These are phyloP conservation scores for Cryptocheilus praepositus DNA, from an alignment of 2,888 invertebrate species.

Conservation along the genomic window DNA sequence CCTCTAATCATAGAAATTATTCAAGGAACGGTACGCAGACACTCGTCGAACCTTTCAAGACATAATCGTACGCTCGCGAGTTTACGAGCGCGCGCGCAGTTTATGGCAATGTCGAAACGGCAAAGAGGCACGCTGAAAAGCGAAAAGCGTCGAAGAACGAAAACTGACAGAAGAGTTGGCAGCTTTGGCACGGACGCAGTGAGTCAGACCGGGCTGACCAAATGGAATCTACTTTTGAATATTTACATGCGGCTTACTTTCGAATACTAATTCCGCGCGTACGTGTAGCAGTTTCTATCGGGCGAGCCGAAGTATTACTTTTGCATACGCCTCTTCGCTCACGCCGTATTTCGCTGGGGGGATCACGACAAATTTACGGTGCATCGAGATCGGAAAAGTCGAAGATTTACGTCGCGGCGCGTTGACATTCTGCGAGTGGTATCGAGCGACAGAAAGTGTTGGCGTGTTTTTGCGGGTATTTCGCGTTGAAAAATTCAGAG, in stretches of 20 bases:
- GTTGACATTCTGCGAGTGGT: too few relatives aligned
- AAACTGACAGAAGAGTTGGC: conserved; percentile 25
- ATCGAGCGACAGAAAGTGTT: too few relatives aligned
- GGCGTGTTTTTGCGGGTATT: too few relatives aligned
- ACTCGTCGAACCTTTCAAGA: not conserved
- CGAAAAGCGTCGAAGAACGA: conserved; percentile 29
- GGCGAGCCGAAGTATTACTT: conserved; percentile 7
- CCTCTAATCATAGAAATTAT: not conserved
- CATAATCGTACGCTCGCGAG: conserved; percentile 50
- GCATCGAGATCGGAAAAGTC: too few relatives aligned
- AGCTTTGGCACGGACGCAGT: conserved; percentile 24
- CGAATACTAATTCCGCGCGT: conserved; percentile 32
- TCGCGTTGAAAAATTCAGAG: too few relatives aligned
- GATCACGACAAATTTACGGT: not conserved
- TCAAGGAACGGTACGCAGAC: not conserved
- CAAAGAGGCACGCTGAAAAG: conserved; percentile 14
- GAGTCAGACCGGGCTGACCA: conserved; percentile 36
- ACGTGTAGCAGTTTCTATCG: conserved; percentile 13
- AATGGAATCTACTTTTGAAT: conserved; percentile 41
- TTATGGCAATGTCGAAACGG: too few relatives aligned
- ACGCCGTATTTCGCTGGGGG: not conserved
- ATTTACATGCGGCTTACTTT: conserved; percentile 40
- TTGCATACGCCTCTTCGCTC: not conserved
- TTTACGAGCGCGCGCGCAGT: conserved; percentile 39
- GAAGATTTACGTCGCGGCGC: too few relatives aligned